Base-by-base conservation (phyloP, 2,113 vertebrate genomes). In the Poeciliopsis turrubarensis region DNA sequence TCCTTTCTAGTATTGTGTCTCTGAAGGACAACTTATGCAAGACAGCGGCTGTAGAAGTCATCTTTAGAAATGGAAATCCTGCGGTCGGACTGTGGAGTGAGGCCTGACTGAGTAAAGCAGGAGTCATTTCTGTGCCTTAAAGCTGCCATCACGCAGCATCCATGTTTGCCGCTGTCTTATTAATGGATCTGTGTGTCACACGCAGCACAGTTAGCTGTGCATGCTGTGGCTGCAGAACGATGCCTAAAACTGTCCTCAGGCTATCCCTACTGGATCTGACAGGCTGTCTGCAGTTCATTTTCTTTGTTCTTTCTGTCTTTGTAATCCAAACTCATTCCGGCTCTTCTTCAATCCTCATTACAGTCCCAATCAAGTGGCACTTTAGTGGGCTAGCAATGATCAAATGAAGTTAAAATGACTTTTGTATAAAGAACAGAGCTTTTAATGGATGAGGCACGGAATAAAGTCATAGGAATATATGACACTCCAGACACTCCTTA, bases 131-230 rank as follows among this genome's bases (percentile, higher is more conserved):
- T 0, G 7, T 77, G 76, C 77, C 78, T 77, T 2, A 31, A 30
- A 82, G 71, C 17, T 15, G 68, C 61, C 69, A 60, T 80, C 76
- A 19, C 65, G 74, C n/a, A 64, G 31, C 29, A 37, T 75, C 73
- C 74, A 73, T 32, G 68, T 66, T 84, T 68, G 60, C 80, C 70
- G 81, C 65, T 29, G 67, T 79, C 81, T 84, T 60, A 76, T 78
- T 87, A 89, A 87, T 64, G 37, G 60, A 82, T 67, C 79, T 82
- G 32, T 77, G 80, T 82, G 82, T 88, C 86, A 80, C 12, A 17
- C 41, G 74, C 88, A 68, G 88, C 79, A 78, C 80, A 82, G 77
- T 87, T 86, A 86, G 77, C 79, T 77, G 73, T 77, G 86, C 88
- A 75, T 85, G 74, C 82, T 64, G 73, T 68, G 75, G 69, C 80